phyloP scores from a whole-genome alignment of 2,113 vertebrate species.

The Laterallus jamaicensis region DNA sequence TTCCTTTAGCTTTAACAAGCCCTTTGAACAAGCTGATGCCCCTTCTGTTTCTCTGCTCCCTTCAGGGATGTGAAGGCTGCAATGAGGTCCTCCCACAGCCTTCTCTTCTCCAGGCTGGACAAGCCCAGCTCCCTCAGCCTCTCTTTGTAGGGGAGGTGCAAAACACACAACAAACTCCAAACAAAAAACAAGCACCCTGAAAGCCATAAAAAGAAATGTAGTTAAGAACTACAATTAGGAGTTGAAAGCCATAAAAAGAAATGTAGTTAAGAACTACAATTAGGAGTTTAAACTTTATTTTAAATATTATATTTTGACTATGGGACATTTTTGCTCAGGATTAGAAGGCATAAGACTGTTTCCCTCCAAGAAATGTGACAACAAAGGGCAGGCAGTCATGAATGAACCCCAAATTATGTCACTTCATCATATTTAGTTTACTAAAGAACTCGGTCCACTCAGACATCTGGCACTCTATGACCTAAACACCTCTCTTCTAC shows the following conservation, averaged over 20 bases:
- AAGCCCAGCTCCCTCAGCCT: no score
- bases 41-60: no score
- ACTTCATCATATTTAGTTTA: background rate
- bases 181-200: background rate
- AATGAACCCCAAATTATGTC: background rate
- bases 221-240: background rate
- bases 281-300: background rate
- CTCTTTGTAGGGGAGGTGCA: background rate
- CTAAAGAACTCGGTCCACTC: background rate
- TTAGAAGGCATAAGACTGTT: background rate
- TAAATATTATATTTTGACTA: background rate
- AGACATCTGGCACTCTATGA: background rate
- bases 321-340: background rate
- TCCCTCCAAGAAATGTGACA: background rate
- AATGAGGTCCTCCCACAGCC: no score
- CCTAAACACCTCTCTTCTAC: background rate
- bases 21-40: no score
- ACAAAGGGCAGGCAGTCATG: background rate
- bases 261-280: background rate
- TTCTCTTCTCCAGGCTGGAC: no score
- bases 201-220: background rate
- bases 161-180: background rate
- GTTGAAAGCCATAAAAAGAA: background rate
- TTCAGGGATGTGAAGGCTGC: no score
- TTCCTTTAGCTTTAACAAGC: no score